Evolutionary conservation across 1,140 invertebrate genomes (phyloP).

Genomic region (Aethina tumida): DNA sequence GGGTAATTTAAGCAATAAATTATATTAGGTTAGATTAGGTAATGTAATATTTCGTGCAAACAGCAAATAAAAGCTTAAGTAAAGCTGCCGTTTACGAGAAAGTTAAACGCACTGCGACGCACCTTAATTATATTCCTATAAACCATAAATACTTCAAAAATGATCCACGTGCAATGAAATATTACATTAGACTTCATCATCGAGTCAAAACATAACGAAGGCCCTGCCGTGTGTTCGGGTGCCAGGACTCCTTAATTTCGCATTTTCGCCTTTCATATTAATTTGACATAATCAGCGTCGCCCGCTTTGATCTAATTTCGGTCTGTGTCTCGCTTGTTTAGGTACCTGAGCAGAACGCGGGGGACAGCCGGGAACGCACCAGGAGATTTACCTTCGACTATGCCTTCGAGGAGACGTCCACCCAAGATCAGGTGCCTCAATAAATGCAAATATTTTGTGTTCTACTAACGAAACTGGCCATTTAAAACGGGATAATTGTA

Average conservation of each 20-base stretch:
- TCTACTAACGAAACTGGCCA: not conserved
- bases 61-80: too few relatives aligned
- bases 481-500: not conserved
- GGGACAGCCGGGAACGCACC: conserved; percentile 53
- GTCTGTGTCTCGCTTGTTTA: conserved; percentile 29
- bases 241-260: conserved; percentile 6
- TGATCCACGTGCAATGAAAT: conserved; percentile 3
- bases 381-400: conserved; percentile 61
- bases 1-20: too few relatives aligned
- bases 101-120: too few relatives aligned
- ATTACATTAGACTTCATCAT: conserved; percentile 7
- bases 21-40: too few relatives aligned
- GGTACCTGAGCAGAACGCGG: conserved; percentile 51
- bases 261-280: conserved; percentile 12
- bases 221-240: not conserved
- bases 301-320: conserved; percentile 29
- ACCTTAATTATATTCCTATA: conserved; percentile 3
- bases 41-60: too few relatives aligned
- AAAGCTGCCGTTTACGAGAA: too few relatives aligned
- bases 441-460: not conserved
- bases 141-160: conserved; percentile 1
- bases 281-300: conserved; percentile 15
- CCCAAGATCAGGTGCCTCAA: conserved; percentile 48
- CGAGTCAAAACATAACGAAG: not conserved
- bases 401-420: conserved; percentile 50